phyloP scores from a whole-genome alignment of 2,113 vertebrate genomes.

The Aldabrachelys gigantea region DNA sequence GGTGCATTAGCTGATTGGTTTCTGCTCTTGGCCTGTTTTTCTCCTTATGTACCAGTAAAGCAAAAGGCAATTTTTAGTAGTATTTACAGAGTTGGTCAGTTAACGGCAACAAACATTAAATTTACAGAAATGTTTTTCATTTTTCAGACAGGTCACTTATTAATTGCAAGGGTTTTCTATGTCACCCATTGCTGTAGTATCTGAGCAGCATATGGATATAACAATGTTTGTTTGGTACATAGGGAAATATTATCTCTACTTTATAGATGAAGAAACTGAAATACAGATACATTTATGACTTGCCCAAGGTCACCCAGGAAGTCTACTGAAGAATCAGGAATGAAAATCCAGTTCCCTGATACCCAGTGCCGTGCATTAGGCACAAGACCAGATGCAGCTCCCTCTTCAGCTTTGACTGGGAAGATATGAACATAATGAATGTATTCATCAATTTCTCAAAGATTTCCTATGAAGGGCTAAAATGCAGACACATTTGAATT shows the following conservation, averaged over 20 bases:
- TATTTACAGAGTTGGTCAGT: background rate
- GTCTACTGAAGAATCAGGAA: background rate
- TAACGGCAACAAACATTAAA: background rate
- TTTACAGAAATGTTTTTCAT: background rate
- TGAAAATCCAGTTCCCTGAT: background rate
- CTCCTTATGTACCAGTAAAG: background rate
- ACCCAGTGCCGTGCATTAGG: background rate
- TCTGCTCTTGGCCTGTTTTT: background rate
- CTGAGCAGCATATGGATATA: background rate
- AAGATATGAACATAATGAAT: background rate
- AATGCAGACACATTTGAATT: slow-evolving; percentile 3
- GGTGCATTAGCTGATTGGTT: background rate
- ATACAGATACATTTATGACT: background rate
- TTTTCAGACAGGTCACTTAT: background rate
- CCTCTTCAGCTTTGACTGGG: slow-evolving; percentile 2
- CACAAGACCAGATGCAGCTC: background rate
- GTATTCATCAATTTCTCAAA: background rate
- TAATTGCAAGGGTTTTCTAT: background rate
- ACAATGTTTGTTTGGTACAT: background rate
- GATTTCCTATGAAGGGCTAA: background rate
- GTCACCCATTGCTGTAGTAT: background rate
- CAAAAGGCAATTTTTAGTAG: background rate
- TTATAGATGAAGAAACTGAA: background rate
- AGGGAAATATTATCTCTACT: background rate
- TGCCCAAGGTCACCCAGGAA: background rate